Base-by-base conservation (phyloP, 2,888 invertebrate genomes). In the Maniola hyperantus region DNA sequence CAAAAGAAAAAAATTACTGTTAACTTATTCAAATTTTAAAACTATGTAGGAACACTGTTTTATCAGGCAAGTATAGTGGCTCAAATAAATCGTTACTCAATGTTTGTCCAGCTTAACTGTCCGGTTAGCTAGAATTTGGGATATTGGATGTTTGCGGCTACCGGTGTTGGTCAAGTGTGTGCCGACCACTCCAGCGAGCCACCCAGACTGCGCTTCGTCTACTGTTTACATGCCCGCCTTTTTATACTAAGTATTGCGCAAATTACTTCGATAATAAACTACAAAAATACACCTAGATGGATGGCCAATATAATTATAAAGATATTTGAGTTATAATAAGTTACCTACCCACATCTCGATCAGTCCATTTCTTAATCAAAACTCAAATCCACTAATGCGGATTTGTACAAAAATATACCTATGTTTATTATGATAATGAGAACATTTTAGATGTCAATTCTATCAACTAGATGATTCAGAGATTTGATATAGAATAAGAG, bases 121-220 rank as follows among this genome's bases (percentile, higher is more conserved):
- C 62, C 68, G 69, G 65, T 66, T 62, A 64, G 53, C 44, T 63
- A 65, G 81, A 85, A 83, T 85, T 83, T 82, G 80, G 80, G 81
- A 79, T 81, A 83, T 71, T 81, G 82, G 82, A 61, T 66, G 67
- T 68, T 64, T 65, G 67, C 64, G 79, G 88, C 89, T 90, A 91
- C 91, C 85, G 90, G 91, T 89, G 88, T 89, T 88, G 81, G 77
- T 77, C 71, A 73, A 85, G 85, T 91, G 91, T 91, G 89, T 91
- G 83, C 83, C 57, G 73, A 81, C 82, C 91, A 89, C 91, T 91
- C 78, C 79, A 88, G 73, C 77, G 80, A 77, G 81, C 89, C 90
- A 90, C 90, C 91, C 91, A 88, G 85, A 80, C 76, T 68, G 69
- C 68, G 63, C 68, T 46, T 65, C 67, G 68, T 55, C 70, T 57